Conservation (phyloP, 2,113 vertebrate species). For the Hassar affinis region DNA sequence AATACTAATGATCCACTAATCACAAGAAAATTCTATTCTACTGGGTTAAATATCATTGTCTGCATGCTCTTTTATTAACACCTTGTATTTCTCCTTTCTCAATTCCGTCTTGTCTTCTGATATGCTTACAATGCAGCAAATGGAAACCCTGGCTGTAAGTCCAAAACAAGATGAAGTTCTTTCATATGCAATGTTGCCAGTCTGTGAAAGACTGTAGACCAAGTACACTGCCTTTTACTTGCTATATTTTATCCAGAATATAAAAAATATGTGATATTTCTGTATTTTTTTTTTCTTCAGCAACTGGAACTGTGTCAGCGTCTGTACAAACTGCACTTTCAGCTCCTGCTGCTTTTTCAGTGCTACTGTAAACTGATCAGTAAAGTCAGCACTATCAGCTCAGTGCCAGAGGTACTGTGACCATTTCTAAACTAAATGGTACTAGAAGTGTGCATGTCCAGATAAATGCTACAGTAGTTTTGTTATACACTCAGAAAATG, state of each 20-base stretch:
- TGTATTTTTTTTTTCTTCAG: constrained; percentile 63
- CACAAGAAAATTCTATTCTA: constrained; percentile 55
- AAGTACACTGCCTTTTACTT: not conserved
- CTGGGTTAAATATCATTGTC: constrained; percentile 42
- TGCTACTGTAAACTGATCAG: constrained; percentile 98
- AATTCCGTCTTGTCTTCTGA: constrained; percentile 78
- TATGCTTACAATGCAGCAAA: constrained; percentile 99
- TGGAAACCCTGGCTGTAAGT: constrained; percentile 99
- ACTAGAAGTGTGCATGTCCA: not conserved
- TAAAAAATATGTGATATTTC: constrained; percentile 13
- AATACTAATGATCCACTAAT: constrained; percentile 32
- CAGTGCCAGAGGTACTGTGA: constrained; percentile 88
- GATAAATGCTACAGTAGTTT: not conserved
- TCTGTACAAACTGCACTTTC: constrained; percentile 97
- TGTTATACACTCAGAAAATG: not conserved
- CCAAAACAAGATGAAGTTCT: constrained; percentile 73
- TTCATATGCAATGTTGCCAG: not conserved
- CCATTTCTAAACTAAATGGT: not conserved
- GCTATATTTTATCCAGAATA: constrained; percentile 30
- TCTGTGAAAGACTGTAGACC: not conserved
- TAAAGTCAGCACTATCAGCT: constrained; percentile 93
- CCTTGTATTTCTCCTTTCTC: constrained; percentile 69
- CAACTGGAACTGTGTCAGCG: constrained; percentile 98
- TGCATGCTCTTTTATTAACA: constrained; percentile 79
- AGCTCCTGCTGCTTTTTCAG: constrained; percentile 96